phyloP scores from a whole-genome alignment of 2,113 vertebrate species.

The Irena cyanogastra region DNA sequence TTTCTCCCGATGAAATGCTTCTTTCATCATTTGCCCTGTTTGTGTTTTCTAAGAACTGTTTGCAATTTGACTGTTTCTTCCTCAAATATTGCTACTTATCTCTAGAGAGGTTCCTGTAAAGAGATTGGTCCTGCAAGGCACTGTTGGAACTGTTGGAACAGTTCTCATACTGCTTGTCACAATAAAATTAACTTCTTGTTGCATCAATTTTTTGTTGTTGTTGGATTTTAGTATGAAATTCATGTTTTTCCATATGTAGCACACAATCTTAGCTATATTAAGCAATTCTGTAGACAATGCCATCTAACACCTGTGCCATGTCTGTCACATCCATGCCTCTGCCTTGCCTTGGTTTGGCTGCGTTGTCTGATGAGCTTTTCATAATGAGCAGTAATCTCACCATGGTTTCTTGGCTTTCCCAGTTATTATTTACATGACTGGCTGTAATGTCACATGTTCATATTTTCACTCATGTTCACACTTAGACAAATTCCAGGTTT shows the following conservation, averaged over 20 bases:
- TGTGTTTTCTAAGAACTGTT: neutral
- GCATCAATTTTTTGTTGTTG: neutral
- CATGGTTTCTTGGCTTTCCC: neutral
- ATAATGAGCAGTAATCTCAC: neutral
- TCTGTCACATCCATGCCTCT: neutral
- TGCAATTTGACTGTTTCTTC: neutral
- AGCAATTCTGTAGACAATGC: neutral
- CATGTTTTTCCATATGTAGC: neutral
- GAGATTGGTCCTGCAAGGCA: neutral
- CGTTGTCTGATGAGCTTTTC: neutral
- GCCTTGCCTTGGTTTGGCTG: neutral
- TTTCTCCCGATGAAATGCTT: neutral
- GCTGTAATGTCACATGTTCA: neutral
- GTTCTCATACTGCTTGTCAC: neutral
- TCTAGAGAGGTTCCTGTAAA: neutral
- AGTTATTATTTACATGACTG: neutral
- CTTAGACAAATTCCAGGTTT: neutral
- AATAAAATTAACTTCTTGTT: neutral
- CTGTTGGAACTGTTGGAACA: neutral
- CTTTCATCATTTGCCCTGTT: neutral
- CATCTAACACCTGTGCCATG: neutral
- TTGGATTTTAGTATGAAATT: neutral
- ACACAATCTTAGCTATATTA: neutral
- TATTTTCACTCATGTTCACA: neutral
- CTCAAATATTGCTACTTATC: neutral